Evolutionary conservation across 1,140 invertebrate species (phyloP).

Genomic region (Drosophila jambulina): DNA sequence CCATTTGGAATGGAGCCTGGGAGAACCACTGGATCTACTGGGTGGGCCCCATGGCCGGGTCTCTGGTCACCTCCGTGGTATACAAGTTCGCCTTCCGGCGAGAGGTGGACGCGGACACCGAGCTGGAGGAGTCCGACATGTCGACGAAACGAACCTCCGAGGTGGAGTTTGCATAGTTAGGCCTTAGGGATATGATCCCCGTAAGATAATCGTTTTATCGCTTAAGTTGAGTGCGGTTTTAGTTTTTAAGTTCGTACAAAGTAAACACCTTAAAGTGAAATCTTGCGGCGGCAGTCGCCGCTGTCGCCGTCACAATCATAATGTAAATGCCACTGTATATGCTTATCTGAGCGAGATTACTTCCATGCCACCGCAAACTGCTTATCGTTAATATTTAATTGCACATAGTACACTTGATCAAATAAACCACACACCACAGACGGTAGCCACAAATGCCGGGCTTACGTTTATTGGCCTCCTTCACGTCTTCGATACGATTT

Average conservation of each 20-base stretch:
- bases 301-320: slow-evolving; percentile 21
- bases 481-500: background rate
- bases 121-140: slow-evolving; percentile 2
- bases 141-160: slow-evolving; percentile 27
- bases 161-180: slow-evolving; percentile 25
- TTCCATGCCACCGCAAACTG: slow-evolving; percentile 1
- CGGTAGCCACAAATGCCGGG: slow-evolving; percentile 20
- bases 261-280: slow-evolving; percentile 36
- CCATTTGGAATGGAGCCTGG: slow-evolving; percentile 90
- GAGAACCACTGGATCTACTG: slow-evolving; percentile 93
- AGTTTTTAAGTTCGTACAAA: slow-evolving; percentile 37
- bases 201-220: slow-evolving; percentile 2
- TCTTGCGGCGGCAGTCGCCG: background rate
- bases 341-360: slow-evolving; percentile 36
- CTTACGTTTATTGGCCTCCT: slow-evolving; percentile 32
- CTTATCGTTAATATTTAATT: slow-evolving; percentile 47
- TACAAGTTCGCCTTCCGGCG: slow-evolving; percentile 87
- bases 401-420: slow-evolving; percentile 36
- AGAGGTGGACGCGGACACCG: slow-evolving; percentile 8
- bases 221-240: slow-evolving; percentile 29
- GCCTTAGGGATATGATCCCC: background rate
- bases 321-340: slow-evolving; percentile 19
- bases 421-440: slow-evolving; percentile 20
- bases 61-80: slow-evolving; percentile 86
- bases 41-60: slow-evolving; percentile 89